Percentiles rank a stretch among this genome's conserved stretches.
Evolutionary conservation across 2,888 invertebrate genomes (phyloP).

Genomic region (Fragum fragum): DNA sequence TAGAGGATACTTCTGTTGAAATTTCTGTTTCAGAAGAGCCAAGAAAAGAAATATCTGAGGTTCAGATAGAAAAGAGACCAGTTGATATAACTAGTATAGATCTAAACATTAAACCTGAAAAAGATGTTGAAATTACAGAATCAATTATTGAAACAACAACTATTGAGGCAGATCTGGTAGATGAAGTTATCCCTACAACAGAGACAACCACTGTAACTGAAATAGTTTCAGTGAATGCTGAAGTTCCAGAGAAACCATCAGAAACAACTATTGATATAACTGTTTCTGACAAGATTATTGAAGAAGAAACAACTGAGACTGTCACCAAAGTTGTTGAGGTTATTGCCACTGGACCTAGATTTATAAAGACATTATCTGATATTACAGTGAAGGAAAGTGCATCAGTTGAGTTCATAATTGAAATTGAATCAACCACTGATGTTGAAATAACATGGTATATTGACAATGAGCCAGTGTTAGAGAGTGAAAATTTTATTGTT

Average conservation of each 20-base stretch:
- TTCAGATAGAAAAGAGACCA: slow-evolving; percentile 14
- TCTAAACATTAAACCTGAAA: slow-evolving; percentile 26
- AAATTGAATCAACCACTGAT: slow-evolving; percentile 63
- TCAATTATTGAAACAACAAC: not conserved
- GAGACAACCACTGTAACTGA: slow-evolving; percentile 46
- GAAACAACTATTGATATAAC: slow-evolving; percentile 51
- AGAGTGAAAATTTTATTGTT: slow-evolving; percentile 86
- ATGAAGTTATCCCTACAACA: slow-evolving; percentile 25
- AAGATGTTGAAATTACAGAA: slow-evolving; percentile 14
- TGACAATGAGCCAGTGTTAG: slow-evolving; percentile 88
- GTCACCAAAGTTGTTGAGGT: slow-evolving; percentile 61
- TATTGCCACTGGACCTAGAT: slow-evolving; percentile 63
- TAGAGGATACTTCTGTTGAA: not conserved
- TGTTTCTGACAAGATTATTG: slow-evolving; percentile 47
- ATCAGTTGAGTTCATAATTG: slow-evolving; percentile 63
- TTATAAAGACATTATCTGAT: slow-evolving; percentile 58
- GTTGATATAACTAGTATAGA: slow-evolving; percentile 16
- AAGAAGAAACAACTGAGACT: slow-evolving; percentile 51
- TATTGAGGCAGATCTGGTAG: slow-evolving; percentile 5
- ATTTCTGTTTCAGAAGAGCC: slow-evolving; percentile 10
- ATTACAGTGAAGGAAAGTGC: slow-evolving; percentile 62
- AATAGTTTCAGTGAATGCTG: slow-evolving; percentile 19
- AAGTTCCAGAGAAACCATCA: slow-evolving; percentile 47
- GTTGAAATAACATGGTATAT: slow-evolving; percentile 87
- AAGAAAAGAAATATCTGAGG: slow-evolving; percentile 1